Evolutionary conservation across 2,797 vertebrate genomes (phyloP).

Genomic region (Acanthurus tractus): DNA sequence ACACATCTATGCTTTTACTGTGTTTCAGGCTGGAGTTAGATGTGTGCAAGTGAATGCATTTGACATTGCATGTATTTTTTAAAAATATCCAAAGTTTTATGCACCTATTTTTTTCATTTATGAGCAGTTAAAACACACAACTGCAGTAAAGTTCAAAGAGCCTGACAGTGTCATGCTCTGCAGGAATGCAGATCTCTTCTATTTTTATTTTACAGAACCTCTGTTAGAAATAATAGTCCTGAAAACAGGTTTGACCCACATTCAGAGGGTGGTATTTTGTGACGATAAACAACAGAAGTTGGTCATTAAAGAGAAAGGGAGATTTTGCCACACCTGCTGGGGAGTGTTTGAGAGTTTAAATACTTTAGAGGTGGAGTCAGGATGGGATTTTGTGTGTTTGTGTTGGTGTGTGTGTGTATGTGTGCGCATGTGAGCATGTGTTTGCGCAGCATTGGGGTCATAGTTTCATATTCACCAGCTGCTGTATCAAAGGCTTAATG

Average conservation of each 20-base stretch:
- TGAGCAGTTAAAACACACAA: conserved; percentile 12
- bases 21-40: conserved; percentile 18
- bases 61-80: conserved; percentile 1
- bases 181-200: conserved; percentile 35
- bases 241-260: conserved; percentile 55
- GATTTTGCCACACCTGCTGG: conserved; percentile 63
- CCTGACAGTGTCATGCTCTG: conserved; percentile 4
- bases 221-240: conserved; percentile 25
- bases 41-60: not conserved
- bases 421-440: not conserved
- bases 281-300: conserved; percentile 43
- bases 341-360: conserved; percentile 38
- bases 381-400: conserved; percentile 8
- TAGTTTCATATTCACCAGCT: conserved; percentile 61
- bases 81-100: conserved; percentile 1
- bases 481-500: conserved; percentile 61
- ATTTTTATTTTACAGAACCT: conserved; percentile 23
- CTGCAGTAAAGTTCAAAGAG: not conserved
- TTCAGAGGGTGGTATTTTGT: conserved; percentile 32
- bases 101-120: not conserved
- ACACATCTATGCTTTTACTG: conserved; percentile 17
- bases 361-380: conserved; percentile 30
- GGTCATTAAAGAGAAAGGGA: conserved; percentile 39
- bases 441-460: conserved; percentile 14
- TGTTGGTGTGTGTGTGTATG: not conserved